A percentile compares a stretch with the other conserved stretches of the same genome.
Evolutionary conservation across 2,113 vertebrate genomes (phyloP).

Genomic region (Furnarius figulus): DNA sequence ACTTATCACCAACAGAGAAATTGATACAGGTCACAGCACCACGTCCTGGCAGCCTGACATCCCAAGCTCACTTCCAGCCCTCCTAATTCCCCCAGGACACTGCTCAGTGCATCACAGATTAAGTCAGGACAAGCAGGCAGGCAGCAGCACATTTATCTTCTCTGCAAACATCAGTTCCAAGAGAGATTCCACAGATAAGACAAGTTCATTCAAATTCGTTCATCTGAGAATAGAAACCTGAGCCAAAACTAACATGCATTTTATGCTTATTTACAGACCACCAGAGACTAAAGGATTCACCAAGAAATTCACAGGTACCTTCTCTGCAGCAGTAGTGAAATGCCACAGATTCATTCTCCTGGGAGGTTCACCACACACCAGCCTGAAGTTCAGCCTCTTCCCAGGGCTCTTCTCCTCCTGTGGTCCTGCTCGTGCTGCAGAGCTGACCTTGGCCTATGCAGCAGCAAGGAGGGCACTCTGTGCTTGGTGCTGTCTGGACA

Average conservation of each 20-base stretch:
- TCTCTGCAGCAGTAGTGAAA: background rate
- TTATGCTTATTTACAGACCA: conserved; percentile 71
- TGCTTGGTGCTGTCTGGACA: background rate
- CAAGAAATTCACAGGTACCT: conserved; percentile 58
- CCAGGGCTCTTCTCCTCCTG: background rate
- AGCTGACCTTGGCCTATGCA: background rate
- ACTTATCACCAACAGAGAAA: background rate
- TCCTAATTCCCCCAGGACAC: conserved; percentile 51
- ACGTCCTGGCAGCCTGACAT: conserved; percentile 39
- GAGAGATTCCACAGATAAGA: conserved; percentile 68
- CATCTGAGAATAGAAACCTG: conserved; percentile 65
- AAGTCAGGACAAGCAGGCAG: conserved; percentile 69
- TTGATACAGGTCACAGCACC: background rate
- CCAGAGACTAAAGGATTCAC: conserved; percentile 66
- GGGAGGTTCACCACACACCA: background rate
- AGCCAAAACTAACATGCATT: conserved; percentile 70
- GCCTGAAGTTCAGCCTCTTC: background rate
- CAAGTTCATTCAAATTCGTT: conserved; percentile 71
- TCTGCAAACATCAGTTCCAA: conserved; percentile 64
- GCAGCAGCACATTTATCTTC: conserved; percentile 71
- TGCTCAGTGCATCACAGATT: conserved; percentile 43
- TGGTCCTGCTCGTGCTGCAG: background rate
- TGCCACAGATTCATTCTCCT: background rate
- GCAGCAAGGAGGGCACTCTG: background rate
- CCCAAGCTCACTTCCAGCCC: conserved; percentile 11